These are phyloP conservation scores for Cydia pomonella DNA, from an alignment of 1,140 invertebrate species.

Conservation along the genomic window DNA sequence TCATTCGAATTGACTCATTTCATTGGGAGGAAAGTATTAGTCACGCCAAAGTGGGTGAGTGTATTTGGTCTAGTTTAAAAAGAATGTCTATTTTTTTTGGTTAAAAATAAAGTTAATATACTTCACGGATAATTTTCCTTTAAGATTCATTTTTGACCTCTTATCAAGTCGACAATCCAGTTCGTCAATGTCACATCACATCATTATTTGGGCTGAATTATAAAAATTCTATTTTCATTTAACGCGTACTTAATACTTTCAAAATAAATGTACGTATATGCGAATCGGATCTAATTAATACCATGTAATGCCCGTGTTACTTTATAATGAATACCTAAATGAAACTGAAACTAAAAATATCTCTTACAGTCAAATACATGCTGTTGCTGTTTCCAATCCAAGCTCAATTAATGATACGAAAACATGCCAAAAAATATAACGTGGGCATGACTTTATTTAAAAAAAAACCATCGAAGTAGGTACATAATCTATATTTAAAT, in stretches of 20 bases:
- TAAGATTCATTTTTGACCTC: not conserved
- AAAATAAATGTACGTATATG: not conserved
- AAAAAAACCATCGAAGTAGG: not conserved
- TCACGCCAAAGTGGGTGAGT: slow-evolving; percentile 1
- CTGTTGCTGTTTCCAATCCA: no score
- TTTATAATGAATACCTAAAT: no score
- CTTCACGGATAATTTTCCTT: not conserved
- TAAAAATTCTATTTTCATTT: no score
- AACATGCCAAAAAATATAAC: not conserved
- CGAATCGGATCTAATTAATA: no score
- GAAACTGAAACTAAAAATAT: no score
- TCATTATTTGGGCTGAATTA: no score
- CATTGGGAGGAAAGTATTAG: not conserved
- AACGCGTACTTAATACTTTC: no score
- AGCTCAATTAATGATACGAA: not conserved
- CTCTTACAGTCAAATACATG: no score
- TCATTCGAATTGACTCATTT: slow-evolving; percentile 7
- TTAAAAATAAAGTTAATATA: not conserved
- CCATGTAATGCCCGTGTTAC: no score
- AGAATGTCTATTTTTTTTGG: not conserved
- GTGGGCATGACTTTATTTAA: not conserved
- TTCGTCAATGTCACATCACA: not conserved
- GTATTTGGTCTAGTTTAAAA: not conserved
- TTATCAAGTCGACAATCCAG: not conserved
- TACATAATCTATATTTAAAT: not conserved